These are phyloP conservation scores for Platysternon megacephalum DNA, from an alignment of 2,113 vertebrate genomes.

Conservation along the genomic window DNA sequence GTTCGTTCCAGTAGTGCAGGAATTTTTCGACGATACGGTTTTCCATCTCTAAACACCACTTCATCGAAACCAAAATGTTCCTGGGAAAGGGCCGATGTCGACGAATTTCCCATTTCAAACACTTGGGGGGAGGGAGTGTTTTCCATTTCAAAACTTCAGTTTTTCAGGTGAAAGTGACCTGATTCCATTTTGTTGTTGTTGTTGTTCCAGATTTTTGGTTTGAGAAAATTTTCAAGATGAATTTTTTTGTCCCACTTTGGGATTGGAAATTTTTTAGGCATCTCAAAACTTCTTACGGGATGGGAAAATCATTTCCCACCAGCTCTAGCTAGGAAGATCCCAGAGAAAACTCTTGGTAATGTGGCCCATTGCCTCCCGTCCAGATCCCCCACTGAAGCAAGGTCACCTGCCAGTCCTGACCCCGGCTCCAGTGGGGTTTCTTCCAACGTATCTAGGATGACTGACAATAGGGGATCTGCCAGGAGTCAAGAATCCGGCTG, in stretches of 20 bases:
- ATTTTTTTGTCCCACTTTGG: too few relatives aligned
- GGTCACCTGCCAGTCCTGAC: neutral
- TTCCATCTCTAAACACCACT: neutral
- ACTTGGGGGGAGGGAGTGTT: too few relatives aligned
- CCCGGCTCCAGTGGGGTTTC: neutral
- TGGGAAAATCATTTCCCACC: too few relatives aligned
- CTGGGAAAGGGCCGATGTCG: neutral
- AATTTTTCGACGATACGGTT: neutral
- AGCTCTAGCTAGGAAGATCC: too few relatives aligned
- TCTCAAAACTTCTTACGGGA: too few relatives aligned
- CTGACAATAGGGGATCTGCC: neutral
- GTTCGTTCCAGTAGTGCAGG: neutral
- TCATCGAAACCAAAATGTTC: neutral
- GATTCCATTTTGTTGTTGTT: neutral
- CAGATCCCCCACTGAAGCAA: too few relatives aligned
- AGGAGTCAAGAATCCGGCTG: too few relatives aligned
- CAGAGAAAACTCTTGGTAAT: neutral
- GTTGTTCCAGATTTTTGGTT: too few relatives aligned
- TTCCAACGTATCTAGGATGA: neutral
- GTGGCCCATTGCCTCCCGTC: too few relatives aligned
- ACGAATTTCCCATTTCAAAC: neutral
- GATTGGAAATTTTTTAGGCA: too few relatives aligned
- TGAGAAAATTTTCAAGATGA: too few relatives aligned
- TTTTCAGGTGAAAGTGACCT: neutral
- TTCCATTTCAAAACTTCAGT: neutral